A percentile compares a stretch with the other conserved stretches of the same genome.
phyloP scores from a whole-genome alignment of 1,140 invertebrate genomes.

The Calliopsis andreniformis region DNA sequence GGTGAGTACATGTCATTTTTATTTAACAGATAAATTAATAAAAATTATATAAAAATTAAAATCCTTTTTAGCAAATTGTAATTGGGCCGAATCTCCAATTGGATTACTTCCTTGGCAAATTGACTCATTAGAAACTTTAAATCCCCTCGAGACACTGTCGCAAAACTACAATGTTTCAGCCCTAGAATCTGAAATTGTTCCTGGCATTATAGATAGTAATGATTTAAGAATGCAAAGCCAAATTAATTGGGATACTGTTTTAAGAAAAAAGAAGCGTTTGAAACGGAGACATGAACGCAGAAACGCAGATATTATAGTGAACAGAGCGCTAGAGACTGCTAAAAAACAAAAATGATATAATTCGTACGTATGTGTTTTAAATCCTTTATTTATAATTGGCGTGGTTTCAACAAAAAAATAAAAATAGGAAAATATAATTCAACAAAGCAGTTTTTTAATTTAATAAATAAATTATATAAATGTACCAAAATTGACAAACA shows the following conservation, averaged over 20 bases:
- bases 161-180: slow-evolving; percentile 38
- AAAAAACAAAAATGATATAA: slow-evolving; percentile 57
- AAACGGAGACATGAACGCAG: slow-evolving; percentile 56
- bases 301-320: slow-evolving; percentile 58
- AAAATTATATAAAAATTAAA: slow-evolving; percentile 14
- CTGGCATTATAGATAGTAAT: slow-evolving; percentile 68
- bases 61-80: slow-evolving; percentile 57
- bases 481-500: not conserved
- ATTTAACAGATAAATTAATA: slow-evolving; percentile 8
- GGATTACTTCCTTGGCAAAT: slow-evolving; percentile 79
- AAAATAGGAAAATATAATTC: not conserved
- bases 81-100: slow-evolving; percentile 74
- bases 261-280: slow-evolving; percentile 66
- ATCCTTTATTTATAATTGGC: slow-evolving; percentile 9
- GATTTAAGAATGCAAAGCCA: slow-evolving; percentile 65
- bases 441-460: slow-evolving; percentile 24
- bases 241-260: slow-evolving; percentile 72
- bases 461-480: slow-evolving; percentile 46
- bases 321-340: slow-evolving; percentile 66
- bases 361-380: not conserved
- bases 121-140: slow-evolving; percentile 57
- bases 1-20: slow-evolving; percentile 43
- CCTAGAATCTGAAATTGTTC: slow-evolving; percentile 57
- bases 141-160: slow-evolving; percentile 28
- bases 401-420: not conserved